Percentiles rank a stretch among this genome's conserved stretches.
phyloP scores from a whole-genome alignment of 2,888 invertebrate genomes.

The Prenolepis imparis region DNA sequence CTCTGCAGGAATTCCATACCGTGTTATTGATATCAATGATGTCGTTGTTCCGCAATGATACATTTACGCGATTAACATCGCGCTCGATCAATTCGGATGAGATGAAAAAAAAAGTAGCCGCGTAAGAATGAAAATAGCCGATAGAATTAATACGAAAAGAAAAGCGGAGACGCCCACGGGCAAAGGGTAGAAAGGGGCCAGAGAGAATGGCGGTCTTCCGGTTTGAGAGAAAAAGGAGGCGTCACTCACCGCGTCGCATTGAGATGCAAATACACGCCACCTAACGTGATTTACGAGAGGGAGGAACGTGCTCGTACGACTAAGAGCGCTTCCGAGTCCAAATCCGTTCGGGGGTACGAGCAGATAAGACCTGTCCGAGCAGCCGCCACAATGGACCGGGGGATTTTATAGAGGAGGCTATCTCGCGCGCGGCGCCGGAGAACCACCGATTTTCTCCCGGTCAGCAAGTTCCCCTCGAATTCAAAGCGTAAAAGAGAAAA shows the following conservation, averaged over 20 bases:
- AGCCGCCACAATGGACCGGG: constrained; percentile 63
- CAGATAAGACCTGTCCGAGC: constrained; percentile 73
- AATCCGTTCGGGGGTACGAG: constrained; percentile 60
- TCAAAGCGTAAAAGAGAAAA: constrained; percentile 12
- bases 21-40: background rate
- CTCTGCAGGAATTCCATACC: background rate
- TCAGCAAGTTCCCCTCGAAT: constrained; percentile 53
- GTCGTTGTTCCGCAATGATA: background rate
- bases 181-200: background rate
- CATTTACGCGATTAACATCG: background rate
- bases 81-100: background rate
- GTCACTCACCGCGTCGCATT: constrained; percentile 71
- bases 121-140: constrained; percentile 2
- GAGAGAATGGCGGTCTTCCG: constrained; percentile 17
- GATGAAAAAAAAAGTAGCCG: constrained; percentile 31
- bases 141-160: background rate
- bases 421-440: constrained; percentile 56
- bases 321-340: constrained; percentile 59
- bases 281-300: constrained; percentile 80
- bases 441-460: constrained; percentile 57
- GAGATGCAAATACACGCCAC: constrained; percentile 78
- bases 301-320: constrained; percentile 70
- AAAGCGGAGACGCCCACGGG: constrained; percentile 10
- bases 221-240: constrained; percentile 43
- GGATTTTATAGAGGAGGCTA: constrained; percentile 59